Conservation (phyloP, 2,797 vertebrate species). For the Anomalospiza imberbis region DNA sequence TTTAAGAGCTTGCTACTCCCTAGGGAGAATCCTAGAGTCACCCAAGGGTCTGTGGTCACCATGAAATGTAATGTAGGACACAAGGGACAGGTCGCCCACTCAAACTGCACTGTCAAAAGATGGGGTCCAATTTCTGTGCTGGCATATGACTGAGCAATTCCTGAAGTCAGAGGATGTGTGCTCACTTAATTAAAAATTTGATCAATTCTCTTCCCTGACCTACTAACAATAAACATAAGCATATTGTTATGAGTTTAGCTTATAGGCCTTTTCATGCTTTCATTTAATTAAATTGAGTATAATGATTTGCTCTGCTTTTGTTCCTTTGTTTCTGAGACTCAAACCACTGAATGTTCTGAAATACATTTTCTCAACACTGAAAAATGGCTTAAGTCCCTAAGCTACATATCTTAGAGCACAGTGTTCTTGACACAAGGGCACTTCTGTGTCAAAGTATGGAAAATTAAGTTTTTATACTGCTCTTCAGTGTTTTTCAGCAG, state of each 20-base stretch:
- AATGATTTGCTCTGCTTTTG: not conserved
- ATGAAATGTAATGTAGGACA: not conserved
- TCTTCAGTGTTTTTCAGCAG: constrained; percentile 36
- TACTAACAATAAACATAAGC: not conserved
- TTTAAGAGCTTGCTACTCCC: not conserved
- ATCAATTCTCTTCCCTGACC: not conserved
- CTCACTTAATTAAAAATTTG: not conserved
- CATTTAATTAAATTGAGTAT: not conserved
- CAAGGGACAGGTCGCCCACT: not conserved
- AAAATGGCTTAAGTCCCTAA: not conserved
- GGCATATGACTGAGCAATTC: not conserved
- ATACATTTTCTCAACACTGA: constrained; percentile 10
- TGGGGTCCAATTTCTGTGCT: not conserved
- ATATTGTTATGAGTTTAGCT: not conserved
- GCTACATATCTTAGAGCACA: not conserved
- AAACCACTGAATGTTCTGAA: not conserved
- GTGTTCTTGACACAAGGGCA: constrained; percentile 46
- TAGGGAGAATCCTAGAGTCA: accelerated
- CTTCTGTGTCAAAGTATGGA: constrained; percentile 6
- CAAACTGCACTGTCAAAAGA: not conserved
- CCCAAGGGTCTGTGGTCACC: not conserved
- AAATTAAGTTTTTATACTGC: constrained; percentile 7
- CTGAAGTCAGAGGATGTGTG: not conserved
- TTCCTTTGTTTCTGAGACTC: not conserved
- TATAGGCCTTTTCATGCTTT: not conserved